phyloP scores from a whole-genome alignment of 2,113 vertebrate species.

The Apodemus sylvaticus region DNA sequence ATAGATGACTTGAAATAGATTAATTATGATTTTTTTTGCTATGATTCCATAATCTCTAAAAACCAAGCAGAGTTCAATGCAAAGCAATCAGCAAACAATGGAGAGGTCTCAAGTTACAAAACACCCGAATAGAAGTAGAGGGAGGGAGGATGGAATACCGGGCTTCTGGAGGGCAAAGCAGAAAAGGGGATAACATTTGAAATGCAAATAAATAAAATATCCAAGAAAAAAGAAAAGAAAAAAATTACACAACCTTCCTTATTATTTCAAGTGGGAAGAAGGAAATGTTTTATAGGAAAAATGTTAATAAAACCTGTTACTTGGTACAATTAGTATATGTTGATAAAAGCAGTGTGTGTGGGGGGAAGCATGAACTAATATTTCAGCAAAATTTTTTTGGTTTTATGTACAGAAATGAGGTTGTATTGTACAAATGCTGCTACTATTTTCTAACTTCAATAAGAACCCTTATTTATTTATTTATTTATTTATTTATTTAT shows the following conservation, averaged over 20 bases:
- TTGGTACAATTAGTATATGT: neutral
- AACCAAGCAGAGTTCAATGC: neutral
- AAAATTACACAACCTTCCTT: conserved; percentile 20
- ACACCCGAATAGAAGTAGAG: too few species aligned
- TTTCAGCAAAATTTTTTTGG: neutral
- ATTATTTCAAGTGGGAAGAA: conserved; percentile 14
- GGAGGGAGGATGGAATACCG: too few species aligned
- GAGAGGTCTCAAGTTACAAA: neutral
- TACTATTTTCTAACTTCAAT: too few species aligned
- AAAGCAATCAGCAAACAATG: neutral
- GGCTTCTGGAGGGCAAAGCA: too few species aligned
- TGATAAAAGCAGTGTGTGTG: neutral
- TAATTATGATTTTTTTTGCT: neutral
- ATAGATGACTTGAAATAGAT: neutral
- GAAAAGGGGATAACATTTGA: too few species aligned
- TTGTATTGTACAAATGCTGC: neutral
- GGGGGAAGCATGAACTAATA: neutral
- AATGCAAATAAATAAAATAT: too few species aligned
- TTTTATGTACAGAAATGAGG: neutral
- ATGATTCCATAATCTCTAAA: neutral
- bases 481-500: too few species aligned
- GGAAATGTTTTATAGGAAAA: neutral
- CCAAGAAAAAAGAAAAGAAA: neutral
- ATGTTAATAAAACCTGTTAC: neutral
- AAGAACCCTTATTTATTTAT: neutral